Conservation (phyloP, 1,140 invertebrate species). For the Nylanderia fulva region DNA sequence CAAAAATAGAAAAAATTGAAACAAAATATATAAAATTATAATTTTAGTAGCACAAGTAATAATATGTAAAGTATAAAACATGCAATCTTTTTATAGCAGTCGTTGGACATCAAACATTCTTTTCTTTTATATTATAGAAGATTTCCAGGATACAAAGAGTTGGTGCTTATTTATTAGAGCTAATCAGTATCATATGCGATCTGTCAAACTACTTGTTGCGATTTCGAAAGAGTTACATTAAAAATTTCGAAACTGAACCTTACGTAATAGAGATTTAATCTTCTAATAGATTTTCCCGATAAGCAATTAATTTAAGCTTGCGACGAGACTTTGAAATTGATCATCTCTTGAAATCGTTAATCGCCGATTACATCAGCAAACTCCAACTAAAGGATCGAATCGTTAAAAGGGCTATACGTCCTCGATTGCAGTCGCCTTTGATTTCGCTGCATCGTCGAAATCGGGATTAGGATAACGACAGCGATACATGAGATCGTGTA, state of each 20-base stretch:
- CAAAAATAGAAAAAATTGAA: background rate
- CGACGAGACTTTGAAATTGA: slow-evolving; percentile 21
- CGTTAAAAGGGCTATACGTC: slow-evolving; percentile 32
- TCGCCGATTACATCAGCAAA: slow-evolving; percentile 9
- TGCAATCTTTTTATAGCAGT: no score
- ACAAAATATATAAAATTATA: background rate
- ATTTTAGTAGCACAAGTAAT: background rate
- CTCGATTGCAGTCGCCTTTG: slow-evolving; percentile 41
- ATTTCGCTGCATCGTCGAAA: slow-evolving; percentile 53
- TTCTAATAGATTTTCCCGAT: background rate
- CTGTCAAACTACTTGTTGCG: background rate
- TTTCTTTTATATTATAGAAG: no score
- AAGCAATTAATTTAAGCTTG: slow-evolving; percentile 10
- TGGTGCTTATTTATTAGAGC: no score
- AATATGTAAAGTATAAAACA: background rate
- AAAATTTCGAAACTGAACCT: no score
- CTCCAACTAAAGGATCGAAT: slow-evolving; percentile 31
- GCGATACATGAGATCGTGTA: slow-evolving; percentile 8
- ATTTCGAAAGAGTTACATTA: background rate
- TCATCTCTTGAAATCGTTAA: slow-evolving; percentile 26
- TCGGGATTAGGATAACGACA: slow-evolving; percentile 21
- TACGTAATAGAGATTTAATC: background rate
- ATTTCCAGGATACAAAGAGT: no score
- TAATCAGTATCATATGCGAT: background rate
- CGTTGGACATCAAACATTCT: no score